phyloP scores from a whole-genome alignment of 2,888 invertebrate genomes.

The Drosophila trichaetosa region DNA sequence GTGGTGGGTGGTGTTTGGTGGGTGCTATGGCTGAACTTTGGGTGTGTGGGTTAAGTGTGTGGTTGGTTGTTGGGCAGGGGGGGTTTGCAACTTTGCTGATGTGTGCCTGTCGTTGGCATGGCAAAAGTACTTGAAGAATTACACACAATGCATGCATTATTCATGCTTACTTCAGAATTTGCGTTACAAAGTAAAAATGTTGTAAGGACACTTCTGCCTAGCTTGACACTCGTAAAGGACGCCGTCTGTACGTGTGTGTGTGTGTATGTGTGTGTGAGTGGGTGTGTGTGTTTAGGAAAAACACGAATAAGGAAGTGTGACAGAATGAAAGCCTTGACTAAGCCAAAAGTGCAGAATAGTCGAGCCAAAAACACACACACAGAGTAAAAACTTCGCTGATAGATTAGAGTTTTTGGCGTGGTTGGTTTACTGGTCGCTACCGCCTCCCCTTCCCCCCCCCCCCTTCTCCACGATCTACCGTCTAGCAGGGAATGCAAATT shows the following conservation, averaged over 20 bases:
- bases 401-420: slow-evolving; percentile 64
- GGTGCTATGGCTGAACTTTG: background rate
- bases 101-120: slow-evolving; percentile 74
- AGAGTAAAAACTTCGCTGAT: slow-evolving; percentile 53
- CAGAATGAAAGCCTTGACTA: slow-evolving; percentile 48
- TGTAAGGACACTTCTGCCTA: slow-evolving; percentile 76
- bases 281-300: slow-evolving; percentile 35
- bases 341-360: slow-evolving; percentile 41
- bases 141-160: slow-evolving; percentile 79
- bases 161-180: slow-evolving; percentile 80
- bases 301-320: slow-evolving; percentile 64
- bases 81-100: slow-evolving; percentile 38
- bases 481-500: slow-evolving; percentile 60
- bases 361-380: slow-evolving; percentile 50
- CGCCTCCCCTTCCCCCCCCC: background rate
- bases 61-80: background rate
- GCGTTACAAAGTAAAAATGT: slow-evolving; percentile 78
- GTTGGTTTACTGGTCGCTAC: slow-evolving; percentile 13
- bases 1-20: background rate
- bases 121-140: slow-evolving; percentile 78
- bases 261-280: slow-evolving; percentile 17
- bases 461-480: background rate
- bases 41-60: background rate
- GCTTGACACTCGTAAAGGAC: slow-evolving; percentile 33
- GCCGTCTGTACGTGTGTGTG: slow-evolving; percentile 13